Evolutionary conservation across 1,140 invertebrate species (phyloP).

Genomic region (Colletes gigas): DNA sequence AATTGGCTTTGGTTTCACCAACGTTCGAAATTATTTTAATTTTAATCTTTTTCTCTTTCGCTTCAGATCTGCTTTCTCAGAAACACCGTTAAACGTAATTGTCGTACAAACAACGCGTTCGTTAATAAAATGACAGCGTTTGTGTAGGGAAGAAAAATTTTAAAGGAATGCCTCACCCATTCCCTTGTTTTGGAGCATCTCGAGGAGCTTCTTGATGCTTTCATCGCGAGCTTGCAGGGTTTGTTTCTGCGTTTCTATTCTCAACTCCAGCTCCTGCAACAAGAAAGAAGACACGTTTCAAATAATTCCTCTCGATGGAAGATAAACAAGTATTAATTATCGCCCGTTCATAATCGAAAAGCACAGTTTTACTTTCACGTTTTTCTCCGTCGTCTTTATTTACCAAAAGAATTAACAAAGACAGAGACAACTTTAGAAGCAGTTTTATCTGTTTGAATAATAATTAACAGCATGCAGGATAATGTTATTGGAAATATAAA

Average conservation of each 20-base stretch:
- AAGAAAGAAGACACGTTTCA: conserved; percentile 56
- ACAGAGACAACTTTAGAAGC: too few species aligned
- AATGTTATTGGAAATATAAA: too few species aligned
- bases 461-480: too few species aligned
- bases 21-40: too few species aligned
- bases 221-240: conserved; percentile 97
- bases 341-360: too few species aligned
- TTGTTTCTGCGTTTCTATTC: conserved; percentile 99
- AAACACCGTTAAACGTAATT: neutral
- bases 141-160: conserved; percentile 39
- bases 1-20: too few species aligned
- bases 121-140: conserved; percentile 24
- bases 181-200: conserved; percentile 98
- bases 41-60: neutral
- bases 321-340: neutral
- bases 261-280: conserved; percentile 93
- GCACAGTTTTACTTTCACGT: too few species aligned
- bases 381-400: too few species aligned
- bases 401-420: too few species aligned
- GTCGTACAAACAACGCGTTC: conserved; percentile 7
- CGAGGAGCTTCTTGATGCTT: conserved; percentile 98
- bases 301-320: neutral
- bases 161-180: conserved; percentile 88
- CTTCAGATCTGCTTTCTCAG: conserved; percentile 1
- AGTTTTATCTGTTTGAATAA: too few species aligned